Base-by-base conservation (phyloP, 2,797 vertebrate species). In the Gallinago nigripennis region DNA sequence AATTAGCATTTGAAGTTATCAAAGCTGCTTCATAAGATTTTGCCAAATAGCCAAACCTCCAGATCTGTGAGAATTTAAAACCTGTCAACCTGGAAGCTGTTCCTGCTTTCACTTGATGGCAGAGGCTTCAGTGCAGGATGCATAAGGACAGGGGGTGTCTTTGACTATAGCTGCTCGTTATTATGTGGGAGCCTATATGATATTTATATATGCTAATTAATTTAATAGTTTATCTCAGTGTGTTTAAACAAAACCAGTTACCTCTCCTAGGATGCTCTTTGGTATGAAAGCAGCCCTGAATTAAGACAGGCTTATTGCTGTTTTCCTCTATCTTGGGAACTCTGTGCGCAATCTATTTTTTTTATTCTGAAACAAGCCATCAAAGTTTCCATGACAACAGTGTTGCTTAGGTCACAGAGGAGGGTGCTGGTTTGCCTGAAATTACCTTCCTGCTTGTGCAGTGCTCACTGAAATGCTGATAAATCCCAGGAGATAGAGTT, bases 301-400 rank as follows among this genome's bases (percentile, higher is more conserved):
- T 2, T 24, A 51, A 78, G 68, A 25, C 31, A 41, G 41, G 14
- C 17, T 56, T 39, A 23, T 33, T 65, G 20, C 68, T 81, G n/a
- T 28, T 28, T 88, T 61, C 23, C 31, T 54, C 31, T 72, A 3
- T 58, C 30, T 79, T 56, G 53, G 72, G 72, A 86, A 27, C 48
- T 72, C 33, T 71, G 7, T 61, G 33, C 86, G 69, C 43, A 13
- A 21, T 82, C 48, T 69, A 72, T 56, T 41, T 54, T 54, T 85
- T 88, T 63, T 82, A 25, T 76, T 84, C 39, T 77, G 80, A 63
- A 88, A 72, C 20, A 48, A 92, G 58, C 73, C 63, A 3, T 79
- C 43, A 27, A 60, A 37, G 92, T 96, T 95, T 89, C 93, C 86
- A 94, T 95, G 90, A 39, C 94, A 81, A 96, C 84, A 9, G 37